These are phyloP conservation scores for Picathartes gymnocephalus DNA, from an alignment of 2,113 vertebrate genomes.

Conservation along the genomic window DNA sequence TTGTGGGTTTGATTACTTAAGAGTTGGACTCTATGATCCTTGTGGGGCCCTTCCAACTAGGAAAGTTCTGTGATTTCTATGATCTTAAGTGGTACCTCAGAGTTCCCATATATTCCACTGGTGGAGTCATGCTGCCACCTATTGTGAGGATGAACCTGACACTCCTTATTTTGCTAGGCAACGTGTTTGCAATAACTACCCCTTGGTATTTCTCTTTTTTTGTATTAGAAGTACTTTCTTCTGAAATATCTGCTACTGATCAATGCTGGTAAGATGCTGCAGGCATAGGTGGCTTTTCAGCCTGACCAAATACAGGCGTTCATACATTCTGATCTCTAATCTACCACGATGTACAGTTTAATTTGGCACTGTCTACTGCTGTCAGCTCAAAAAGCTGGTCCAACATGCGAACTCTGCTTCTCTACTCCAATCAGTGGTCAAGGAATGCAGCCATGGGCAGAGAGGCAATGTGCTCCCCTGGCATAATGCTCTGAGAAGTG, in stretches of 20 bases:
- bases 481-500: fast-evolving
- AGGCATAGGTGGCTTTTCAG: fast-evolving
- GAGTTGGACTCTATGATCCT: background rate
- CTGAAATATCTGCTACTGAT: background rate
- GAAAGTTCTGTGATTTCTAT: background rate
- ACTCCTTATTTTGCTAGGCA: background rate
- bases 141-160: background rate
- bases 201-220: no score
- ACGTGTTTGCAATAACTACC: fast-evolving
- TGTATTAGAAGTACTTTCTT: background rate
- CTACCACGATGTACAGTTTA: background rate
- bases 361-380: background rate
- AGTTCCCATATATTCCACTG: background rate
- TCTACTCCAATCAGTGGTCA: fast-evolving
- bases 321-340: background rate
- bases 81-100: fast-evolving
- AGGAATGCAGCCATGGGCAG: background rate
- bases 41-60: background rate
- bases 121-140: slow-evolving; percentile 50
- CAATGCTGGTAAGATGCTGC: background rate
- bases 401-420: background rate
- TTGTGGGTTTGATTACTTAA: background rate
- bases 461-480: fast-evolving
- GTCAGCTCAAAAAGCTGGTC: background rate
- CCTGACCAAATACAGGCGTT: background rate